These are phyloP conservation scores for Cosmia pyralina DNA, from an alignment of 2,888 invertebrate species.

Conservation along the genomic window DNA sequence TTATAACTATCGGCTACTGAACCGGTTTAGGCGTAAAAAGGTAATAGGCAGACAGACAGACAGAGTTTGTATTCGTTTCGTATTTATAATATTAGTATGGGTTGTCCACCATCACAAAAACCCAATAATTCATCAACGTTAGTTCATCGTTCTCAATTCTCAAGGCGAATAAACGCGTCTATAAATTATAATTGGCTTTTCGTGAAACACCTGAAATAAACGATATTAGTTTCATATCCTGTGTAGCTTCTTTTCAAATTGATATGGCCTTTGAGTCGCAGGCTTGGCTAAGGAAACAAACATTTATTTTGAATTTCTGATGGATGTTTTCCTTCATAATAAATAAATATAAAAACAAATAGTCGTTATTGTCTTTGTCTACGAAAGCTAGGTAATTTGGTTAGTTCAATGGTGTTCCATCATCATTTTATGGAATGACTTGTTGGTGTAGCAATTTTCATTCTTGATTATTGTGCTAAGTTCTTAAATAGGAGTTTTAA, in stretches of 20 bases:
- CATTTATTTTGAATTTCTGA: slow-evolving; percentile 20
- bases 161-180: slow-evolving; percentile 52
- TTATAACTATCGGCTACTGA: no score
- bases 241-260: slow-evolving; percentile 41
- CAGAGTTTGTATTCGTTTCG: no score
- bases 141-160: slow-evolving; percentile 35
- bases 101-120: neutral
- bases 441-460: slow-evolving; percentile 13
- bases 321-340: slow-evolving; percentile 32
- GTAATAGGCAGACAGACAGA: neutral
- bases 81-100: neutral
- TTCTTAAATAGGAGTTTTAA: neutral
- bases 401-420: slow-evolving; percentile 3
- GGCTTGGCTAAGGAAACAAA: slow-evolving; percentile 14
- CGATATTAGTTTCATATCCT: slow-evolving; percentile 59
- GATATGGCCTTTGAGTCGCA: slow-evolving; percentile 31
- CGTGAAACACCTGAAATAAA: slow-evolving; percentile 62
- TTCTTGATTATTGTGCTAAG: neutral
- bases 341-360: slow-evolving; percentile 13
- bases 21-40: neutral
- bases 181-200: slow-evolving; percentile 60
- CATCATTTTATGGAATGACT: slow-evolving; percentile 1
- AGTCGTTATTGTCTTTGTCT: slow-evolving; percentile 34
- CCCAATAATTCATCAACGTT: slow-evolving; percentile 7
- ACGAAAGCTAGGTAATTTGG: slow-evolving; percentile 31